A percentile compares a stretch with the other conserved stretches of the same genome.
Conservation (phyloP, 2,797 vertebrate species). For the Lateolabrax maculatus region DNA sequence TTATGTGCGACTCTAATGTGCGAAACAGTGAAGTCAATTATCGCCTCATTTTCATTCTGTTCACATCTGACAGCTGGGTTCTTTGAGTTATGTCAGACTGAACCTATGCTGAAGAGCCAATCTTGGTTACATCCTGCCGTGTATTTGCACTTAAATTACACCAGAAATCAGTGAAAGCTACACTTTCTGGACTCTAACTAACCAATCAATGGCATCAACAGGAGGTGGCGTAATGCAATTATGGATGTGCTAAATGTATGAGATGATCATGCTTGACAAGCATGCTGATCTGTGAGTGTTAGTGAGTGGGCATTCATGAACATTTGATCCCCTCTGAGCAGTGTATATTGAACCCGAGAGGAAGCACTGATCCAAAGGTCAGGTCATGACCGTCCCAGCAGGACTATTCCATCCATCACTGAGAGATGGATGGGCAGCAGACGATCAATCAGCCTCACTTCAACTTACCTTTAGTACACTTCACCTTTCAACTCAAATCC, state of each 20-base stretch:
- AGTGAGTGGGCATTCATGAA: slow-evolving; percentile 8
- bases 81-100: slow-evolving; percentile 35
- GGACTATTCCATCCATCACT: slow-evolving; percentile 60
- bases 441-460: slow-evolving; percentile 64
- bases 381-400: slow-evolving; percentile 58
- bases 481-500: slow-evolving; percentile 66
- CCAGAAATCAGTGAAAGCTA: neutral
- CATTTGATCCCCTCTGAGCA: slow-evolving; percentile 33
- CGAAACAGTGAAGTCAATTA: slow-evolving; percentile 71
- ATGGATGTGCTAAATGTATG: slow-evolving; percentile 33
- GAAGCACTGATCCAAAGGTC: slow-evolving; percentile 60
- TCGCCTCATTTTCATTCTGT: slow-evolving; percentile 72
- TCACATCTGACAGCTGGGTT: slow-evolving; percentile 46
- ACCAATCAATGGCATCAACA: slow-evolving; percentile 22
- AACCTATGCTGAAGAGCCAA: neutral
- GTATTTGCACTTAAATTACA: slow-evolving; percentile 29
- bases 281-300: slow-evolving; percentile 25
- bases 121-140: neutral
- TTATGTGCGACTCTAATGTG: slow-evolving; percentile 65
- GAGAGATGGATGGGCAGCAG: slow-evolving; percentile 46
- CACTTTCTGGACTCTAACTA: neutral
- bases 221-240: slow-evolving; percentile 20
- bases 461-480: slow-evolving; percentile 38
- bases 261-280: slow-evolving; percentile 26
- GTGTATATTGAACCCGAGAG: slow-evolving; percentile 54